These are phyloP conservation scores for Drosophila erecta DNA, from an alignment of 1,140 invertebrate genomes.

Conservation along the genomic window DNA sequence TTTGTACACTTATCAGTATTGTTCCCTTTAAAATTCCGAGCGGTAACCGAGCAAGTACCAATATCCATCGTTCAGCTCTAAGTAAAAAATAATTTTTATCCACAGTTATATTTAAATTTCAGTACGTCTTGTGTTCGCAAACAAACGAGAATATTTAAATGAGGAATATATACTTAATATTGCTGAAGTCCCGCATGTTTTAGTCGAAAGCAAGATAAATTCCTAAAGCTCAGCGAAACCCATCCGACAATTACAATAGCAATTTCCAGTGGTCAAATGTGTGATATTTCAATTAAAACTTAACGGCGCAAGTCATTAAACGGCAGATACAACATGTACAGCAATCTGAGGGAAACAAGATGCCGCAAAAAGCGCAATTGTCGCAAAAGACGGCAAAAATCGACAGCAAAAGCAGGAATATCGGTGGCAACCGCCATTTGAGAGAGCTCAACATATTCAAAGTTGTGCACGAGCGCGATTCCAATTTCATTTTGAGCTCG, in stretches of 20 bases:
- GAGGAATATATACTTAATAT: no score
- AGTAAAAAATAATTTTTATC: no score
- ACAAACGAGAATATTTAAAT: no score
- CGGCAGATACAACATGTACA: constrained; percentile 57
- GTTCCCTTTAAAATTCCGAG: no score
- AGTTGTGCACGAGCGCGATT: constrained; percentile 68
- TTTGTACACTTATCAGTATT: no score
- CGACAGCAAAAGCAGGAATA: constrained; percentile 38
- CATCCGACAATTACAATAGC: constrained; percentile 31
- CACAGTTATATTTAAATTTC: no score
- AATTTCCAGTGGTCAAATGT: constrained; percentile 54
- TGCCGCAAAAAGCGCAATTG: constrained; percentile 42
- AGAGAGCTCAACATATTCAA: constrained; percentile 74
- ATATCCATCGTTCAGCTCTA: no score
- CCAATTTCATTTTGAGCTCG: constrained; percentile 61
- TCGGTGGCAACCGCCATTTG: constrained; percentile 21
- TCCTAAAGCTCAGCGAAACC: constrained; percentile 5
- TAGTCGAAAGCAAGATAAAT: not conserved
- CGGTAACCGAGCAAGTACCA: no score
- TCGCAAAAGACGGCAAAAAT: constrained; percentile 45
- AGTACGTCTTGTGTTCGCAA: no score
- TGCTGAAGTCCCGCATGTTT: not conserved
- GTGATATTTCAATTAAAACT: constrained; percentile 80
- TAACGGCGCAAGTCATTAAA: constrained; percentile 78
- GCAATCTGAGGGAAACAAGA: constrained; percentile 19